Evolutionary conservation across 2,888 invertebrate genomes (phyloP).

Genomic region (Eupithecia pulchellata): DNA sequence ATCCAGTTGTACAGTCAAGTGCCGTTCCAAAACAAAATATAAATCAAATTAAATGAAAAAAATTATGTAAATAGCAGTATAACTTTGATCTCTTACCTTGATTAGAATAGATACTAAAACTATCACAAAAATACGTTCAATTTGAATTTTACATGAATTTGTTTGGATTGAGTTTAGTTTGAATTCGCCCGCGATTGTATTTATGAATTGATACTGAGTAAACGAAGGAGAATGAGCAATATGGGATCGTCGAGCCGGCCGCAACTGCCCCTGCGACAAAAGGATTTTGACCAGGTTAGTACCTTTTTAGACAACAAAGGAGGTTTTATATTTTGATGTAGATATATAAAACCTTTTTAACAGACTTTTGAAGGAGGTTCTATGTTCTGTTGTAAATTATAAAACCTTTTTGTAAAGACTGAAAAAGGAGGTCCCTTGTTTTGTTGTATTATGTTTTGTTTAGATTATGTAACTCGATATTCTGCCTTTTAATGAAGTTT

Average conservation of each 20-base stretch:
- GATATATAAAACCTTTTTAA: too few relatives aligned
- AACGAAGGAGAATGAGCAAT: constrained; percentile 60
- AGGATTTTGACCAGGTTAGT: constrained; percentile 90
- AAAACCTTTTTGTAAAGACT: too few relatives aligned
- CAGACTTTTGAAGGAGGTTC: too few relatives aligned
- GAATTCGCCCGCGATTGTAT: constrained; percentile 38
- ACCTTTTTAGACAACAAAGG: background rate
- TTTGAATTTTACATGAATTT: constrained; percentile 14
- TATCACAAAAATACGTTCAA: constrained; percentile 1
- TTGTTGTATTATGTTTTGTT: too few relatives aligned
- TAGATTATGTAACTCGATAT: too few relatives aligned
- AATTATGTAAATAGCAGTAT: constrained; percentile 51
- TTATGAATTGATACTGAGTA: constrained; percentile 51
- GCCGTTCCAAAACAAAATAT: constrained; percentile 52
- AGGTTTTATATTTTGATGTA: too few relatives aligned
- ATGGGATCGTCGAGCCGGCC: constrained; percentile 62
- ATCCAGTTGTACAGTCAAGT: constrained; percentile 50
- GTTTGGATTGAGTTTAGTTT: constrained; percentile 20
- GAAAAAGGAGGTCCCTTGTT: too few relatives aligned
- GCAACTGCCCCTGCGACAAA: constrained; percentile 88
- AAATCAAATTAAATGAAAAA: constrained; percentile 61
- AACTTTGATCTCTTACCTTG: constrained; percentile 72
- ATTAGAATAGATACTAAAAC: constrained; percentile 54
- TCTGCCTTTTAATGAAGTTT: too few relatives aligned
- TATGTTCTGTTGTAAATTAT: too few relatives aligned